These are phyloP conservation scores for Melitaea athalia DNA, from an alignment of 2,888 invertebrate species.

Conservation along the genomic window DNA sequence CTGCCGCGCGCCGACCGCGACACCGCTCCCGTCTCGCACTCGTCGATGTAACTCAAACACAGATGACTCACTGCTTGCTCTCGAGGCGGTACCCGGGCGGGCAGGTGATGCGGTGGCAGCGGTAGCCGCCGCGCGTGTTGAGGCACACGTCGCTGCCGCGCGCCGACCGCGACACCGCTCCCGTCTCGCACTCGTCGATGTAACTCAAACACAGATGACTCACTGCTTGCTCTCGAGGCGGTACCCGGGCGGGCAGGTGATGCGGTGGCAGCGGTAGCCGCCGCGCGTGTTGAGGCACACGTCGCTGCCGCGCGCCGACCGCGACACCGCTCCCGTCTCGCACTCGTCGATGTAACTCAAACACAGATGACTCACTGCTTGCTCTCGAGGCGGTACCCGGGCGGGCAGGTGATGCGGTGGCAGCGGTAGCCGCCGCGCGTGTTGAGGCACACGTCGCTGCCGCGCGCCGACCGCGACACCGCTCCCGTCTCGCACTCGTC, in stretches of 20 bases:
- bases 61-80: conserved; percentile 39
- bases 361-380: conserved; percentile 36
- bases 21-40: conserved; percentile 87
- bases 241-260: conserved; percentile 93
- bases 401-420: conserved; percentile 91
- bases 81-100: conserved; percentile 89
- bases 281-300: conserved; percentile 96
- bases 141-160: conserved; percentile 85
- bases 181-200: conserved; percentile 91
- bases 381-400: conserved; percentile 85
- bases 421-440: conserved; percentile 94
- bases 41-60: conserved; percentile 84
- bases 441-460: conserved; percentile 89
- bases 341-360: conserved; percentile 90
- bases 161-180: conserved; percentile 84
- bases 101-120: conserved; percentile 92
- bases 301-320: conserved; percentile 77
- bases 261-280: conserved; percentile 90
- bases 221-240: conserved; percentile 63
- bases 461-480: conserved; percentile 81
- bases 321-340: conserved; percentile 83
- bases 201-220: conserved; percentile 38
- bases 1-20: conserved; percentile 81
- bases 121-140: conserved; percentile 93
- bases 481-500: conserved; percentile 91